These are phyloP conservation scores for Tetragonula carbonaria DNA, from an alignment of 2,888 invertebrate genomes.

Conservation along the genomic window DNA sequence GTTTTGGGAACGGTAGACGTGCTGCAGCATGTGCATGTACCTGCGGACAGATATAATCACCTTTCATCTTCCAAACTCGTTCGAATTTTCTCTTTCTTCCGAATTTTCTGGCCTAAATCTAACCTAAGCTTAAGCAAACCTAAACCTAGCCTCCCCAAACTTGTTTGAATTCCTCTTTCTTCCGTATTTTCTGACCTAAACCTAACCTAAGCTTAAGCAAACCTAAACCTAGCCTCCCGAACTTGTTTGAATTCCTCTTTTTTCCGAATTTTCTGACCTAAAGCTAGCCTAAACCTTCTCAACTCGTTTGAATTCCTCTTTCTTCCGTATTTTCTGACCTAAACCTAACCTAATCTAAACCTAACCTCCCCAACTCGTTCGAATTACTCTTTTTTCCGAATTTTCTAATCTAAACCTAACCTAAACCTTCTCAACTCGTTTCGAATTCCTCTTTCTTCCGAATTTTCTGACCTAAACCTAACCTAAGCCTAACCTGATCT, in stretches of 20 bases:
- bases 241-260: neutral
- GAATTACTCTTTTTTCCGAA: neutral
- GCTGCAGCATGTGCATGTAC: constrained; percentile 97
- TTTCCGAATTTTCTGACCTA: neutral
- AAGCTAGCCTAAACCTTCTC: no score
- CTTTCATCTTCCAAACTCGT: neutral
- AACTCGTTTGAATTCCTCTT: neutral
- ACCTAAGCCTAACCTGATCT: no score
- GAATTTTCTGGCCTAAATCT: neutral
- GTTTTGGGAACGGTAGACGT: constrained; percentile 95
- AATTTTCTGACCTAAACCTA: neutral
- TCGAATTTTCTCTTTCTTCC: neutral
- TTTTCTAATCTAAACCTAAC: neutral
- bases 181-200: no score
- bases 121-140: no score
- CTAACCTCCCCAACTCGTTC: neutral
- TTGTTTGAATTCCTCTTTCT: neutral
- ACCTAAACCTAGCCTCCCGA: neutral
- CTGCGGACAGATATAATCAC: constrained; percentile 57
- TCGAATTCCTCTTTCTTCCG: neutral
- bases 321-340: no score
- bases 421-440: neutral
- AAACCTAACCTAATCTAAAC: no score
- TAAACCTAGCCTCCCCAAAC: neutral
- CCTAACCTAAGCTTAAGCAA: no score